Evolutionary conservation across 2,113 vertebrate genomes (phyloP), one percentile per base, ranked within the genome.

Genomic region (Mus pahari): DNA sequence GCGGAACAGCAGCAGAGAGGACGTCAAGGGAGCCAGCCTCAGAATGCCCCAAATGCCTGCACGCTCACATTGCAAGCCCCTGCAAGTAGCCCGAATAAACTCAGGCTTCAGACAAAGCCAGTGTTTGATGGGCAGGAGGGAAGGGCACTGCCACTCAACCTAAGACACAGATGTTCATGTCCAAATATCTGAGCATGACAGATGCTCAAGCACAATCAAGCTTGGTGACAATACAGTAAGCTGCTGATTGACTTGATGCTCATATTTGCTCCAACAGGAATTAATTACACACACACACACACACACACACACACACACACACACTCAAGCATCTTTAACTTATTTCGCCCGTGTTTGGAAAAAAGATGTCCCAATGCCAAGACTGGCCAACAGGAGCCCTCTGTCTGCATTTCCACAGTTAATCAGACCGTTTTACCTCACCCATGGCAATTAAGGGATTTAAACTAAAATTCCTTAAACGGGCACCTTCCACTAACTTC

Each of bases 1-100:
- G 97, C 92, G 98, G 96, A 6, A 97, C 42, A 94, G 14, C 1
- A 92, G 53, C 3, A 78, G 4, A 92, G 96, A 92, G 94, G 48
- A 45, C 70, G 79, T 78, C 17, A 0, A 94, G 89, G 86, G 64
- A 68, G 3, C 9, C 87, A 53, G 91, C 26, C 86, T 96, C 92
- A 9, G 2, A 87, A 77, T 5, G 26, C 33, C 16, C 36, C 16
- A 16, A 0, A 16, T 20, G 55, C 48, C 22, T 1, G 0, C 0
- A 58, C 7, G 26, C 60, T 60, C 33, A 78, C 3, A 5, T 12
- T 20, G 6, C 24, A 42, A 36, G 62, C 24, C 53, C 12, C 0
- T 20, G 3, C 45, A 48, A 86, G 60, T 24, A 2, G 31, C 22
- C 26, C 45, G 48, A 77, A 31, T 42, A 17, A 33, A 22, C 28